These are phyloP conservation scores for Knipowitschia caucasica DNA, from an alignment of 2,797 vertebrate genomes.

Conservation along the genomic window DNA sequence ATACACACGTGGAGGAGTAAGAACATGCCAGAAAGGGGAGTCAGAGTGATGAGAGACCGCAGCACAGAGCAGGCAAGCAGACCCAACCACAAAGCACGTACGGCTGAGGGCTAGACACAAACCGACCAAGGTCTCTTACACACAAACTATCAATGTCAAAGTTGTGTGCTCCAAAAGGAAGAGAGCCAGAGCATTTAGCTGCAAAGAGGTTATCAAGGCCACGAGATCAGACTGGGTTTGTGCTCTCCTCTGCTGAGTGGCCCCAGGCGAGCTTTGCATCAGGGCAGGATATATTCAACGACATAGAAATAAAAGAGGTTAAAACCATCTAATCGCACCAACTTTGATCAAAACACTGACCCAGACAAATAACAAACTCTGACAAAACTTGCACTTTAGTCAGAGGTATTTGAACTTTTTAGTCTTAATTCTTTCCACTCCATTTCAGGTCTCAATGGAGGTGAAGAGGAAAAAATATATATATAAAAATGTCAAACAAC, in stretches of 20 bases:
- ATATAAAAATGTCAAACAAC: too few relatives aligned
- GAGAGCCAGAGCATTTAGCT: slow-evolving; percentile 18
- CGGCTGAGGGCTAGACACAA: slow-evolving; percentile 48
- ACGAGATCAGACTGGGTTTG: slow-evolving; percentile 17
- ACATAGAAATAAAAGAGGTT: not conserved
- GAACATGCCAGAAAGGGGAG: slow-evolving; percentile 60
- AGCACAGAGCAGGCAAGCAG: slow-evolving; percentile 67
- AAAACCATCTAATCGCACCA: not conserved
- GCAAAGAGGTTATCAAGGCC: slow-evolving; percentile 25
- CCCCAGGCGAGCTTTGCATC: slow-evolving; percentile 25
- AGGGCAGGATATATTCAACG: not conserved
- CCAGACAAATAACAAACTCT: too few relatives aligned
- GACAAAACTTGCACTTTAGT: too few relatives aligned
- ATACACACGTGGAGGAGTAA: slow-evolving; percentile 13
- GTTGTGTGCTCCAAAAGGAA: slow-evolving; percentile 36
- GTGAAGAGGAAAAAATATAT: too few relatives aligned
- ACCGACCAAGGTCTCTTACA: slow-evolving; percentile 44
- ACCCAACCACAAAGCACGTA: slow-evolving; percentile 63
- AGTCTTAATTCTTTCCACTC: too few relatives aligned
- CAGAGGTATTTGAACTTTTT: too few relatives aligned
- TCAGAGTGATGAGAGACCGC: slow-evolving; percentile 72
- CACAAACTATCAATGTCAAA: slow-evolving; percentile 41
- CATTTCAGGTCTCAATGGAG: too few relatives aligned
- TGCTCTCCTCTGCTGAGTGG: slow-evolving; percentile 34
- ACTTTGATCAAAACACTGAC: not conserved